These are phyloP conservation scores for Hirtodrosophila trivittata DNA, from an alignment of 2,888 invertebrate genomes.

Conservation along the genomic window DNA sequence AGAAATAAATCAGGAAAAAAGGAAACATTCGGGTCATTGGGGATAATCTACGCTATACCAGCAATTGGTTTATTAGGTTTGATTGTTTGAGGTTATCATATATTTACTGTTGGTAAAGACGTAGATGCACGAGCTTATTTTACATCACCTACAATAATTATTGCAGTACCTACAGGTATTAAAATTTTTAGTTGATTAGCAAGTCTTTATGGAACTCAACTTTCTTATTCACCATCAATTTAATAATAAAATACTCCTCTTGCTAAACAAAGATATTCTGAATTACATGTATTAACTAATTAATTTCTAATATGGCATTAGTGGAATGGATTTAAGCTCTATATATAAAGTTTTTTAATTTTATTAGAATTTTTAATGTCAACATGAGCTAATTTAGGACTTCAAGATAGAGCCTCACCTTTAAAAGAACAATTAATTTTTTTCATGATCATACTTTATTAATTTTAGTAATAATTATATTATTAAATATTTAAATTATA, in stretches of 20 bases:
- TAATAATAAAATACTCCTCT: constrained; percentile 86
- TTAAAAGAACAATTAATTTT: constrained; percentile 88
- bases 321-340: constrained; percentile 88
- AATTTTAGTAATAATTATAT: constrained; percentile 87
- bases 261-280: constrained; percentile 86
- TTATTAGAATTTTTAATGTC: constrained; percentile 86
- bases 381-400: constrained; percentile 86
- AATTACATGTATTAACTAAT: constrained; percentile 86
- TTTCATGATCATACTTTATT: constrained; percentile 87
- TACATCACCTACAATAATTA: constrained; percentile 93
- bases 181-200: constrained; percentile 92
- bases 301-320: constrained; percentile 87
- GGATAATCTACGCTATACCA: constrained; percentile 93
- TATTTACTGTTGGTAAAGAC: constrained; percentile 93
- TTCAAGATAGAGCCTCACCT: constrained; percentile 87
- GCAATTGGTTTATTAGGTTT: constrained; percentile 92
- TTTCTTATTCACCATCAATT: constrained; percentile 86
- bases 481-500: constrained; percentile 86
- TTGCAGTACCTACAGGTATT: constrained; percentile 93
- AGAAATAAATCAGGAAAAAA: too few relatives aligned
- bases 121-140: constrained; percentile 93
- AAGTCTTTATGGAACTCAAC: constrained; percentile 87
- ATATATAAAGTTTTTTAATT: constrained; percentile 87
- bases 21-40: constrained; percentile 89
- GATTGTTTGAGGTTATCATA: constrained; percentile 93